Conservation (phyloP, 1,140 invertebrate genomes). For the Drosophila nigromelanica region DNA sequence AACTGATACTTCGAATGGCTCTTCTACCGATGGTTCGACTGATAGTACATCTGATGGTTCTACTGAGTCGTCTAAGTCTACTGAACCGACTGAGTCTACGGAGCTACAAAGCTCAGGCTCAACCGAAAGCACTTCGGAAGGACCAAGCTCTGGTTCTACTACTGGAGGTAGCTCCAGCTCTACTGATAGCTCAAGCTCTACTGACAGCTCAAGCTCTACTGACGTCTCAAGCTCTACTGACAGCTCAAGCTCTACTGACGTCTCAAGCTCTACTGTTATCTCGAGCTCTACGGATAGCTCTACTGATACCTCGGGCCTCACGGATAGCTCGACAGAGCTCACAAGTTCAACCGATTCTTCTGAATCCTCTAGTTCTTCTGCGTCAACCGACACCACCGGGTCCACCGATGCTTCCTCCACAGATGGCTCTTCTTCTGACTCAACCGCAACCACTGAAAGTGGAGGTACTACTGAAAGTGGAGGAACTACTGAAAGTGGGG, state of each 20-base stretch:
- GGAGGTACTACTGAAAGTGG: conserved; percentile 37
- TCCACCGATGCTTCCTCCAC: conserved; percentile 29
- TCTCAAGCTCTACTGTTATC: conserved; percentile 7
- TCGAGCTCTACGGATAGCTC: conserved; percentile 41
- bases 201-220: conserved; percentile 23
- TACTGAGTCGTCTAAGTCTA: background rate
- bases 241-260: background rate
- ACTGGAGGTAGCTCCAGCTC: conserved; percentile 48
- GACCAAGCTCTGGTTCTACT: conserved; percentile 45
- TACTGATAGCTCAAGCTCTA: conserved; percentile 30
- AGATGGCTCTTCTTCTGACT: conserved; percentile 31
- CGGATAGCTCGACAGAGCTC: conserved; percentile 23
- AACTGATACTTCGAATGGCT: conserved; percentile 32
- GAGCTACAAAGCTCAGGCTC: conserved; percentile 29
- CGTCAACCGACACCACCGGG: conserved; percentile 30
- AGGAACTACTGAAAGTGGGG: conserved; percentile 33
- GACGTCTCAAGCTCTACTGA: conserved; percentile 39
- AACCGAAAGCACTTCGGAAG: conserved; percentile 44
- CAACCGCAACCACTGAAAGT: conserved; percentile 51
- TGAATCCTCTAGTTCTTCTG: conserved; percentile 27
- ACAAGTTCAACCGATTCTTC: conserved; percentile 41
- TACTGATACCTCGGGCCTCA: conserved; percentile 48
- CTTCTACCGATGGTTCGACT: too few relatives aligned
- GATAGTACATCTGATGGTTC: conserved; percentile 21
- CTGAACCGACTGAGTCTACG: conserved; percentile 12